A percentile compares a stretch with the other conserved stretches of the same genome.
Conservation (phyloP, 2,113 vertebrate genomes). For the Corynorhinus townsendii region DNA sequence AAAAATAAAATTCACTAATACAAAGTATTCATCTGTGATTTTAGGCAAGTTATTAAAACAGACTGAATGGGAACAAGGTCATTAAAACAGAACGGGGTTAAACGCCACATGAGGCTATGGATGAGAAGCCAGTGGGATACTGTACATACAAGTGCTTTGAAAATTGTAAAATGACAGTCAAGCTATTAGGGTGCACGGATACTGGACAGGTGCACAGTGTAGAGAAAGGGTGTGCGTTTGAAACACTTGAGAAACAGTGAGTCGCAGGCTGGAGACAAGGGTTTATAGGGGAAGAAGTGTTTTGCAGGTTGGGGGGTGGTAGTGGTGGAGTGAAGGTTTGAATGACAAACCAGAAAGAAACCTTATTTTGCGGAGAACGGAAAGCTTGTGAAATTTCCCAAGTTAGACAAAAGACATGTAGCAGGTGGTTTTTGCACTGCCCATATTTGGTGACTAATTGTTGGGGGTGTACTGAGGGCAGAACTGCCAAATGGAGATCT, state of each 20-base stretch:
- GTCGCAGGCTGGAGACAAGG: not conserved
- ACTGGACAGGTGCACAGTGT: not conserved
- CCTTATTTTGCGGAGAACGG: not conserved
- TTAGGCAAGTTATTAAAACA: not conserved
- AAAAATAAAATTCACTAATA: not conserved
- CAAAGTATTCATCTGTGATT: not conserved
- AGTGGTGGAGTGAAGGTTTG: not conserved
- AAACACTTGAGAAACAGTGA: not conserved
- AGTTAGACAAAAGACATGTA: not conserved
- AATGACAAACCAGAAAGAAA: not conserved
- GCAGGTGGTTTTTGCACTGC: not conserved
- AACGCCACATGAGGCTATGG: not conserved
- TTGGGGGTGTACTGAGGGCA: not conserved
- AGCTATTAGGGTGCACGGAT: not conserved
- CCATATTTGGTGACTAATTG: not conserved
- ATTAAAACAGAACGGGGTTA: not conserved
- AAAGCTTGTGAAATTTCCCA: not conserved
- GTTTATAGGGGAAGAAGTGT: not conserved
- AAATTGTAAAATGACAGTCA: not conserved
- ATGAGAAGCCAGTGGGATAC: not conserved
- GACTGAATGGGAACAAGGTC: not conserved
- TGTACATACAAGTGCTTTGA: not conserved
- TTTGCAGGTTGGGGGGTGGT: not conserved
- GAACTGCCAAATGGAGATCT: not conserved
- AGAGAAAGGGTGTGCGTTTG: not conserved